phyloP scores from a whole-genome alignment of 2,113 vertebrate species.

The Nesogale talazaci region DNA sequence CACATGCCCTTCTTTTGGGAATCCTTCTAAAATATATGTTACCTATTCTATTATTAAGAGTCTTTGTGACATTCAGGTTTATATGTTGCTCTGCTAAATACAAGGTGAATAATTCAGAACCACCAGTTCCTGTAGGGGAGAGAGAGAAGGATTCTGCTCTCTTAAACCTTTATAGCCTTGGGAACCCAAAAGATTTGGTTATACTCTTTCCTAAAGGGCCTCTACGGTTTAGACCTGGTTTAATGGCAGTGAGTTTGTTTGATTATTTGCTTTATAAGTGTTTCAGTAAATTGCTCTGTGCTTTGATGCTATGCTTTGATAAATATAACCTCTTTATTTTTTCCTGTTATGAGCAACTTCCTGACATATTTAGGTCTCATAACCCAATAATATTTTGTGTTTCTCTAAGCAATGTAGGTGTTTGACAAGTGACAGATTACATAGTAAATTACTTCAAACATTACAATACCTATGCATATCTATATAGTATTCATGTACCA shows the following conservation, averaged over 20 bases:
- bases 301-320: background rate
- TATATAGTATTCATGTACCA: background rate
- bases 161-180: no score
- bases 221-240: no score
- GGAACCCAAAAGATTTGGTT: no score
- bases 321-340: background rate
- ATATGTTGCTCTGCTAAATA: no score
- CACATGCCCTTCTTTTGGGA: background rate
- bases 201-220: no score
- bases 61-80: no score
- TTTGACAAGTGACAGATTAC: background rate
- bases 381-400: background rate
- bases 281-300: no score
- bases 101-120: no score
- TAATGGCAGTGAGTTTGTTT: no score
- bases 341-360: background rate
- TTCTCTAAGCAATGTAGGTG: background rate
- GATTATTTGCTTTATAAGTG: no score
- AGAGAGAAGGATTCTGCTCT: no score
- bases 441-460: constrained; percentile 7
- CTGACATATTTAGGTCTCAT: background rate
- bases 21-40: constrained; percentile 26
- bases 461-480: background rate
- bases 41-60: background rate
- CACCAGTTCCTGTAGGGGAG: no score